Conservation (phyloP, 2,113 vertebrate species). For the Cranoglanis bouderius region DNA sequence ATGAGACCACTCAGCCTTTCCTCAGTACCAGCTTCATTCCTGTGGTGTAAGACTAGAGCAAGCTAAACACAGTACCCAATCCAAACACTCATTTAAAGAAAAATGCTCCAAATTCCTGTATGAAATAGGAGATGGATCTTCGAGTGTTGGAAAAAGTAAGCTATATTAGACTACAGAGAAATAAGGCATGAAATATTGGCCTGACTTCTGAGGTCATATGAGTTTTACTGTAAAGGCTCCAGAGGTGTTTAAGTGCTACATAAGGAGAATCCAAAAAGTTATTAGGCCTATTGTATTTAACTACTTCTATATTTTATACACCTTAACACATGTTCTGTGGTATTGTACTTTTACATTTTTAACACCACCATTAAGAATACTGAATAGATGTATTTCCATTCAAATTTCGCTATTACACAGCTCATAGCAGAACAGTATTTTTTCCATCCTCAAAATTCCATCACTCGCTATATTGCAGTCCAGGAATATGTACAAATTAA, state of each 20-base stretch:
- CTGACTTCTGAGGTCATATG: background rate
- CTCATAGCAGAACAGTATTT: background rate
- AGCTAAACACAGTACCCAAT: constrained; percentile 40
- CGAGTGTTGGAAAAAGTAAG: background rate
- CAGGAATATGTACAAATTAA: background rate
- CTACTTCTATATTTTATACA: background rate
- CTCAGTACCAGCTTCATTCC: constrained; percentile 41
- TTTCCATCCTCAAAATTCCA: background rate
- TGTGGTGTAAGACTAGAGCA: constrained; percentile 43
- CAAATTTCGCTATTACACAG: background rate
- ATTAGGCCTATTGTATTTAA: background rate
- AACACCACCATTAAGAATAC: background rate
- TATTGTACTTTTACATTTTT: background rate
- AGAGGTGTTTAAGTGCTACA: background rate
- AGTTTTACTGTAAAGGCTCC: background rate
- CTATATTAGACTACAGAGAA: constrained; percentile 1
- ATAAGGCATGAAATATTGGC: background rate
- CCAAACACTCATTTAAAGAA: constrained; percentile 40
- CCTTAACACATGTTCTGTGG: background rate
- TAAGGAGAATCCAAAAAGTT: background rate
- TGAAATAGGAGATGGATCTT: constrained; percentile 31
- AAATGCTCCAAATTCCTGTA: constrained; percentile 38
- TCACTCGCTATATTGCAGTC: background rate
- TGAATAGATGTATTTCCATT: background rate
- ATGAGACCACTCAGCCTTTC: constrained; percentile 15